Base-by-base conservation (phyloP, 1,140 invertebrate species). In the Tetragnatha versicolor region DNA sequence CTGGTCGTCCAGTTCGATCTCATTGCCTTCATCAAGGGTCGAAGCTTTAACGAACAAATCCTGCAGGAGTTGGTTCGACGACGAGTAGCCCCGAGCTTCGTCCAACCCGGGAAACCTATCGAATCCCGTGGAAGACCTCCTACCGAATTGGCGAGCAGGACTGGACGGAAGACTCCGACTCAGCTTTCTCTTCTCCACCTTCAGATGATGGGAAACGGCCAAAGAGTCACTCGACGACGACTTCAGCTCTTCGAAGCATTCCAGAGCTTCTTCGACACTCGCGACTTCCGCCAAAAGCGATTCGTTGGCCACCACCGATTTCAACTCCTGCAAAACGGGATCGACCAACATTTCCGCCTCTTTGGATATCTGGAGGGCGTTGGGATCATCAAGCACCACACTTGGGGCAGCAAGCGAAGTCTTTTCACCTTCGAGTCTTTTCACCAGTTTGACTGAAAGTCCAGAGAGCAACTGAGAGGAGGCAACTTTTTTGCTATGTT, bases 291-390 rank as follows among this genome's bases (percentile, higher is more conserved):
- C n/a, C n/a, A 53, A 33, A 25, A 47, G 42, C 42, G 60, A 37
- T 33, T 73, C 69, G 47, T 73, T 60, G 14, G 53, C 69, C 47
- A 72, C 69, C 22, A 72, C 69, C 37, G 69, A 73, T 73, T 60
- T 73, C 33, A 73, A 60, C 47, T 73, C 69, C 51, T 49, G 53
- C 22, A 33, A 37, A 47, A 66, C 10, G 20, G 42, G n/a, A 3
- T 35, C 49, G 29, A 29, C 35, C 6, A 22, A 14, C 14, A 55
- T 2, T 60, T 60, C 53, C 27, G 61, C 27, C 27, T 45, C 61
- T 9, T 65, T 65, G 20, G 14, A n/a, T n/a, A n/a, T n/a, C n/a
- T n/a, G n/a, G n/a, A n/a, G n/a, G n/a, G n/a, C n/a, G n/a, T n/a
- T n/a, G n/a, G n/a, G n/a, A n/a, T n/a, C n/a, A n/a, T n/a, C n/a